Base-by-base conservation (phyloP, 2,888 invertebrate species). In the Linnaemya tessellans region DNA sequence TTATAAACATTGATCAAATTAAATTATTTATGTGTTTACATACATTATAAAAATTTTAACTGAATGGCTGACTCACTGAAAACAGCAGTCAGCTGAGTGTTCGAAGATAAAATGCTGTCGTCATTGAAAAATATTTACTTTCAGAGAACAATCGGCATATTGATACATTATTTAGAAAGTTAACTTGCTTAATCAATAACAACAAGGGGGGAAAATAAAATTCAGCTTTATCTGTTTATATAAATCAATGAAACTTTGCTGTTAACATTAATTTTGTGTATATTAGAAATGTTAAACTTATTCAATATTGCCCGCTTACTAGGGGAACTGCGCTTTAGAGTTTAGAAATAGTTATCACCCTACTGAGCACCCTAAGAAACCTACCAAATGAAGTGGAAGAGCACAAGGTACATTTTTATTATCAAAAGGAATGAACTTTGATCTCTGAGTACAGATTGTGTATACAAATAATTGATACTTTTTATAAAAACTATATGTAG, bases 401-500 rank as follows among this genome's bases (percentile, higher is more conserved):
- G 58, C 60, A 41, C 60, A 67, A 18, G 43, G 58, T 73, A 41
- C 56, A 11, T 22, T 58, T 13, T 68, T 68, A n/a, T 84, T 78
- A 84, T 84, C 78, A 78, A 54, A n/a, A 10, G 9, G 11, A 38
- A 46, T 22, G 79, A 80, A 71, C 79, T 80, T 73, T 68, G 68
- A 75, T 62, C 41, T 68, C 11, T 43, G 8, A 67, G 41, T 18
- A 49, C 46, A 54, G 54, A 80, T 71, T 79, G 25, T 78, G 84
- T 81, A 73, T 1, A 22, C 18, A 38, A 58, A 58, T 58, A 15
- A 18, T 35, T 15, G 35, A 13, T 25, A 25, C 58, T 41, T 20
- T 62, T 62, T 22, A 41, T 41, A 41, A 11, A 13, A 4, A 60
- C n/a, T 5, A 38, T 11, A 35, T 60, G 15, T 15, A 18, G 1